Evolutionary conservation across 2,888 invertebrate genomes (phyloP), one percentile per base, ranked within the genome.

Genomic region (Diloba caeruleocephala): DNA sequence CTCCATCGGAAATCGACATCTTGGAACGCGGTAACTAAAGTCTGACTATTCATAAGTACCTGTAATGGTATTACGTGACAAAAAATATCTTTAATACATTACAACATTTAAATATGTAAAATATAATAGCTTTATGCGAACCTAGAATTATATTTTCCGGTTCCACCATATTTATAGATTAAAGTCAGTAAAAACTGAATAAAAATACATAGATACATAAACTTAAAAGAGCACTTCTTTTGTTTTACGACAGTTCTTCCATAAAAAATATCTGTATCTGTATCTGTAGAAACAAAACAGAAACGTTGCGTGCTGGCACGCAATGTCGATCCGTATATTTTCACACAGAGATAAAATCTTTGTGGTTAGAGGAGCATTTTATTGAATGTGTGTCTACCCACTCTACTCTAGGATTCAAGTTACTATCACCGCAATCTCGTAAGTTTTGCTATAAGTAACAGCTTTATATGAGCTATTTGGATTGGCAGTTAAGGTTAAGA

Each of bases 371-470:
- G 26, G 13, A 32, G 36, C 39, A 44, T 68, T 74, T 70, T 63
- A 70, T 70, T 65, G 59, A 70, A 75, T 64, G 34, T 52, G 42
- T 58, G 38, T 58, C 58, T n/a, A n/a, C n/a, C n/a, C n/a, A n/a
- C n/a, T 52, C 34, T n/a, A 19, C 14, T 9, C 32, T 13, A 15
- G 17, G 26, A 26, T 33, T 33, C 1, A 1, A 10, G 13, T 17
- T 38, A 5, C 37, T 23, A 46, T 58, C 14, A 12, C 15, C 10
- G 13, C 17, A 14, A 14, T 39, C 29, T 28, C 28, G 8, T 34
- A 21, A 19, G 9, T 34, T 38, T 45, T 19, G 4, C n/a, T 13
- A 9, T 32, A 37, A 34, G 14, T 39, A 36, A 10, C 1, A 15
- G 26, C 26, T 26, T 19, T 10, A 10, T 26, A 26, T 9, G 17